Evolutionary conservation across 2,797 vertebrate species (phyloP).

Genomic region (Sandelia bainsii): DNA sequence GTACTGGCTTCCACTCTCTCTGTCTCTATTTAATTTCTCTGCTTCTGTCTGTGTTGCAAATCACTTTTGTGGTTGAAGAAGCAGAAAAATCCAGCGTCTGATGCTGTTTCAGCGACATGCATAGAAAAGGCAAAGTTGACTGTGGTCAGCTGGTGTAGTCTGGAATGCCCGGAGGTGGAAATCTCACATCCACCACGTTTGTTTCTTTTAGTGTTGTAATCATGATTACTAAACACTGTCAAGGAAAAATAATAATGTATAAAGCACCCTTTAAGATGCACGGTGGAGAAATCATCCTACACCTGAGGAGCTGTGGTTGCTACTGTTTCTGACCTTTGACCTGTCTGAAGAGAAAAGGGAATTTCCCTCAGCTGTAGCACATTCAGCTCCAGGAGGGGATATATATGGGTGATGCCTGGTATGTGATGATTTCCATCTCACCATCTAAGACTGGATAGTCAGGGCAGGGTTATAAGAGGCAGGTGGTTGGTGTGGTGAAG

Average conservation of each 20-base stretch:
- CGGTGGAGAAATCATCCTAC: neutral
- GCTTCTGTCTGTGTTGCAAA: conserved; percentile 32
- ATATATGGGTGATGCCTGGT: conserved; percentile 65
- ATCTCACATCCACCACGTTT: conserved; percentile 22
- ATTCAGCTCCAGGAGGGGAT: conserved; percentile 20
- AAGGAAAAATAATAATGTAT: neutral
- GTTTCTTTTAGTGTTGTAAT: conserved; percentile 11
- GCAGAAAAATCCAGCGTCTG: conserved; percentile 46
- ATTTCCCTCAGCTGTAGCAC: conserved; percentile 36
- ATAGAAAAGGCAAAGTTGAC: conserved; percentile 58
- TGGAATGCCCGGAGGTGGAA: conserved; percentile 26
- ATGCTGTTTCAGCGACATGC: conserved; percentile 64
- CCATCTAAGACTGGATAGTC: conserved; percentile 35
- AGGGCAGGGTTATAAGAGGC: conserved; percentile 22
- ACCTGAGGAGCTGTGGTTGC: neutral
- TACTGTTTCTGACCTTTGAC: conserved; percentile 63
- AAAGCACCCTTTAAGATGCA: neutral
- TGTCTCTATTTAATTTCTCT: neutral
- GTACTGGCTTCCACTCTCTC: conserved; percentile 24
- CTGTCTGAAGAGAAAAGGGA: conserved; percentile 8
- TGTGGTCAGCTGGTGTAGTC: conserved; percentile 49
- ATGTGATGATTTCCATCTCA: conserved; percentile 38
- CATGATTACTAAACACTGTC: neutral
- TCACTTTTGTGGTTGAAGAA: conserved; percentile 56
- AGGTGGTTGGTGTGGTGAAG: conserved; percentile 52